These are phyloP conservation scores for Anoncus sp. DNA, from an alignment of 2,888 invertebrate species.

Conservation along the genomic window DNA sequence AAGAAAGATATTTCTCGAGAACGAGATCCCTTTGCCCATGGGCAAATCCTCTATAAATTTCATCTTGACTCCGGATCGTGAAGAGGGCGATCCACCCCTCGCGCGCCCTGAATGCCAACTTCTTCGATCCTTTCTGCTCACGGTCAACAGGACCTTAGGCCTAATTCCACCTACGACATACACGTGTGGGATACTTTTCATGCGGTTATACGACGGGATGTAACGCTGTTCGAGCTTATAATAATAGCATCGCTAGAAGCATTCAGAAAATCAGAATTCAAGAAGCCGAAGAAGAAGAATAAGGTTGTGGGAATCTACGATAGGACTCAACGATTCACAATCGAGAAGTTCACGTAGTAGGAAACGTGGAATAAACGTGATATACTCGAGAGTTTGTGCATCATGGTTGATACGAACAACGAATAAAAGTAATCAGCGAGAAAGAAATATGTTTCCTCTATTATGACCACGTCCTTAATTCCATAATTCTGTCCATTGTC, in stretches of 20 bases:
- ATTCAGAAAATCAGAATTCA: conserved; percentile 44
- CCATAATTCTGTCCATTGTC: neutral
- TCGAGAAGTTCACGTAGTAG: neutral
- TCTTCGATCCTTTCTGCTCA: conserved; percentile 36
- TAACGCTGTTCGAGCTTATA: conserved; percentile 34
- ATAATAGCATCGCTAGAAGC: conserved; percentile 33
- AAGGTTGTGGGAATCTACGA: conserved; percentile 46
- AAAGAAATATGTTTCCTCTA: neutral
- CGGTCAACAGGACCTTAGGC: conserved; percentile 26
- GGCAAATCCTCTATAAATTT: conserved; percentile 50
- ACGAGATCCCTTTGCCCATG: conserved; percentile 37
- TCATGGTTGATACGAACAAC: neutral
- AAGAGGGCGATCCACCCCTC: conserved; percentile 37
- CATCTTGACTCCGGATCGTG: conserved; percentile 30
- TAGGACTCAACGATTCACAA: neutral
- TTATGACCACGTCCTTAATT: neutral
- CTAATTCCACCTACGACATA: conserved; percentile 47
- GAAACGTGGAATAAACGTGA: neutral
- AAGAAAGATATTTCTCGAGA: conserved; percentile 47
- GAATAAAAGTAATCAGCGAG: neutral
- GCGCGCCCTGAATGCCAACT: conserved; percentile 42
- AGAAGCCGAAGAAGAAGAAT: neutral
- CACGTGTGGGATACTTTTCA: conserved; percentile 32
- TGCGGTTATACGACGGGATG: conserved; percentile 38
- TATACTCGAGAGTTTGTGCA: neutral